Evolutionary conservation across 2,113 vertebrate genomes (phyloP).

Genomic region (Urocynchramus pylzowi): DNA sequence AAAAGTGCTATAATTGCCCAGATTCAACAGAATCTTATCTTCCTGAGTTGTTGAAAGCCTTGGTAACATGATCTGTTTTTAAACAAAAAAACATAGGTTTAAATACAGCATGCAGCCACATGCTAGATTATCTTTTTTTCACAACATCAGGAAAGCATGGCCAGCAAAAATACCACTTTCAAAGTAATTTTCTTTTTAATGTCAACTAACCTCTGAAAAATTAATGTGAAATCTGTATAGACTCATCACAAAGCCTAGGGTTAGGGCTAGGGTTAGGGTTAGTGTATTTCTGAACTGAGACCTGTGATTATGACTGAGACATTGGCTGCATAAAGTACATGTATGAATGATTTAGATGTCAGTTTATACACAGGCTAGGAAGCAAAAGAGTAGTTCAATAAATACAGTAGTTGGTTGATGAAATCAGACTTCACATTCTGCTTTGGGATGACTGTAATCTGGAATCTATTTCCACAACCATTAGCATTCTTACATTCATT

Average conservation of each 20-base stretch:
- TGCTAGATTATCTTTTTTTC: neutral
- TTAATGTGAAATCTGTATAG: neutral
- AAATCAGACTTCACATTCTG: neutral
- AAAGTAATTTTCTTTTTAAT: neutral
- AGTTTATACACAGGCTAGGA: neutral
- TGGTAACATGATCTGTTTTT: constrained; percentile 83
- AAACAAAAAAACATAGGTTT: neutral
- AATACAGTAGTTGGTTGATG: neutral
- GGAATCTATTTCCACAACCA: neutral
- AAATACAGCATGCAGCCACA: neutral
- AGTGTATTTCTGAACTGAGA: neutral
- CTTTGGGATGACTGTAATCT: neutral
- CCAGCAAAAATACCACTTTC: neutral
- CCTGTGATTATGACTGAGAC: neutral
- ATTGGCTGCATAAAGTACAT: neutral
- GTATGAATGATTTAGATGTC: neutral
- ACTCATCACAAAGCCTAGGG: neutral
- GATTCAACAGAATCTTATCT: constrained; percentile 77
- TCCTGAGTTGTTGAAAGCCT: constrained; percentile 57
- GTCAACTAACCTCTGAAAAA: neutral
- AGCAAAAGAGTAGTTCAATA: neutral
- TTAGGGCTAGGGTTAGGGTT: neutral
- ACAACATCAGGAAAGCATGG: neutral
- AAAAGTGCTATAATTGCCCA: constrained; percentile 80
- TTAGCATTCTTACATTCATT: neutral